Percentiles rank a stretch among this genome's conserved stretches.
Evolutionary conservation across 2,113 vertebrate species (phyloP).

Genomic region (Barbus barbus): DNA sequence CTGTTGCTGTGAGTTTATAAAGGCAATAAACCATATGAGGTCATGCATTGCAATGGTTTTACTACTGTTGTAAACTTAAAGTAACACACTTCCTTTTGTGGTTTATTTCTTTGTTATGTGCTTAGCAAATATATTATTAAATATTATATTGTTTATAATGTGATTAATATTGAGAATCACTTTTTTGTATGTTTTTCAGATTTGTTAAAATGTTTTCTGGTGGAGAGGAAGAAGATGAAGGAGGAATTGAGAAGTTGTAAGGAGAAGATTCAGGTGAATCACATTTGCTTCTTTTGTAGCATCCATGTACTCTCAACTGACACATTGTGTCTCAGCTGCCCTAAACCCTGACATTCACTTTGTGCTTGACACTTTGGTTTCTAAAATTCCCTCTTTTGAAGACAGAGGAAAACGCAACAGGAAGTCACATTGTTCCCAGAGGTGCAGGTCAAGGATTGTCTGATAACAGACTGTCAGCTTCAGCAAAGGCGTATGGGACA

Average conservation of each 20-base stretch:
- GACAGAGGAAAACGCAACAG: slow-evolving; percentile 59
- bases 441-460: slow-evolving; percentile 18
- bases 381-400: slow-evolving; percentile 18
- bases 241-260: slow-evolving; percentile 69
- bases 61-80: background rate
- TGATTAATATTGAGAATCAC: background rate
- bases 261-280: slow-evolving; percentile 70
- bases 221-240: slow-evolving; percentile 56
- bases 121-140: background rate
- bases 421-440: slow-evolving; percentile 50
- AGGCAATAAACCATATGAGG: background rate
- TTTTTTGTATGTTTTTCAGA: slow-evolving; percentile 61
- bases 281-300: background rate
- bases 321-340: too few relatives aligned
- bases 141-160: background rate
- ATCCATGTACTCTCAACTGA: background rate
- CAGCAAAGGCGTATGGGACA: slow-evolving; percentile 53
- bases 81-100: background rate
- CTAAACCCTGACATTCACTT: background rate
- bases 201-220: slow-evolving; percentile 68
- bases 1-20: background rate
- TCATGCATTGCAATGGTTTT: background rate
- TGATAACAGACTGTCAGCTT: slow-evolving; percentile 39
- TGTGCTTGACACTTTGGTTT: slow-evolving; percentile 8
- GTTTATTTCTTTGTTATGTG: background rate